Evolutionary conservation across 2,888 invertebrate genomes (phyloP).

Genomic region (Drosophila eohydei): DNA sequence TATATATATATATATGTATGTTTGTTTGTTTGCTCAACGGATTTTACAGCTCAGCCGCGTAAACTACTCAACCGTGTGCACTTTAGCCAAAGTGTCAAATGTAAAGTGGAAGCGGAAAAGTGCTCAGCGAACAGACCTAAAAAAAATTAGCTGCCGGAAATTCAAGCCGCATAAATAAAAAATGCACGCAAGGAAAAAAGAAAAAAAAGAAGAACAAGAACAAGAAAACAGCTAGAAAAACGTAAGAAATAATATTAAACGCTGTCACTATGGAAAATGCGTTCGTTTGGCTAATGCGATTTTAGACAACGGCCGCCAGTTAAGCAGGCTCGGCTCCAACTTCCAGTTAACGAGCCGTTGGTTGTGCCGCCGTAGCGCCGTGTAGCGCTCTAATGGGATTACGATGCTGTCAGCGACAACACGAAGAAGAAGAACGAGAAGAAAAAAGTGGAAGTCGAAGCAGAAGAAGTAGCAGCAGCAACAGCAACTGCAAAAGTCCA

Average conservation of each 20-base stretch:
- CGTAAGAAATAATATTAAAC: slow-evolving; percentile 30
- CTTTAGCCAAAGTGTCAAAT: slow-evolving; percentile 66
- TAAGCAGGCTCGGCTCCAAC: slow-evolving; percentile 31
- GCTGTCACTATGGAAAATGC: slow-evolving; percentile 43
- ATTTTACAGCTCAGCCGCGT: slow-evolving; percentile 57
- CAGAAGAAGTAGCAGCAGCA: slow-evolving; percentile 6
- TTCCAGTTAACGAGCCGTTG: slow-evolving; percentile 35
- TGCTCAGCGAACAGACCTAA: slow-evolving; percentile 12
- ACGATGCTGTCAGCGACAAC: slow-evolving; percentile 37
- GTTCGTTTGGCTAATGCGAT: slow-evolving; percentile 53
- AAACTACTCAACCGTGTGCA: slow-evolving; percentile 71
- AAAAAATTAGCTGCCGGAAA: slow-evolving; percentile 51
- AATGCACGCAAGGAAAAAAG: neutral
- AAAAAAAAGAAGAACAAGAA: neutral
- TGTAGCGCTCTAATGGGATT: slow-evolving; percentile 54
- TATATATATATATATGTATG: neutral
- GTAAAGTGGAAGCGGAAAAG: slow-evolving; percentile 36
- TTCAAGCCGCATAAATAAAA: slow-evolving; percentile 14
- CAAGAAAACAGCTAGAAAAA: neutral
- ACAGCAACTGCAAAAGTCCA: slow-evolving; percentile 22
- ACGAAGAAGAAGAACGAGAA: neutral
- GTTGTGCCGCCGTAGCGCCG: slow-evolving; percentile 28
- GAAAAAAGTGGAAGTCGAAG: neutral
- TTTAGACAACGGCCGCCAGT: slow-evolving; percentile 39
- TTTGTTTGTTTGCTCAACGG: slow-evolving; percentile 40